Percentiles rank a stretch among this genome's conserved stretches.
Evolutionary conservation across 2,113 vertebrate genomes (phyloP).

Genomic region (Corythoichthys haematopterus): DNA sequence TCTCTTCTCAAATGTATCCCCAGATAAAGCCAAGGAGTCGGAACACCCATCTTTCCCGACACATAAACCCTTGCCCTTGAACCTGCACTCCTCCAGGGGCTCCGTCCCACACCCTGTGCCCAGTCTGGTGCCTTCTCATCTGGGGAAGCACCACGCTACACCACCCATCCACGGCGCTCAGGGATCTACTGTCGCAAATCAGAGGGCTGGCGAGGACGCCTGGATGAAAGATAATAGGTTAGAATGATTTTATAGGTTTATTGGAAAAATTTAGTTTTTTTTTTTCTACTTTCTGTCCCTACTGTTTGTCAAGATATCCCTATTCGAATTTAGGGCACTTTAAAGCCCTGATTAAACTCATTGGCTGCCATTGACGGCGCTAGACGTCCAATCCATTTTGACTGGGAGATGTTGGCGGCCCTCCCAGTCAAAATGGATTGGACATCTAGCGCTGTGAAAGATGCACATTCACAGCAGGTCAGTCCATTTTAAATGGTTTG

Average conservation of each 20-base stretch:
- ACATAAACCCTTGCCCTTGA: conserved; percentile 74
- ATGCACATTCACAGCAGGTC: too few species aligned
- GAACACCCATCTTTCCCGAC: conserved; percentile 73
- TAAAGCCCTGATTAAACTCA: too few species aligned
- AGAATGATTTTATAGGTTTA: neutral
- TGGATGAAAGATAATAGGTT: conserved; percentile 89
- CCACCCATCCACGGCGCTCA: conserved; percentile 69
- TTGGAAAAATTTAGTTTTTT: too few species aligned
- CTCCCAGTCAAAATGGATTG: too few species aligned
- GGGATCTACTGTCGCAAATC: conserved; percentile 80
- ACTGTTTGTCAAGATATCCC: too few species aligned
- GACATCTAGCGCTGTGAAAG: too few species aligned
- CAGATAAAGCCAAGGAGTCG: conserved; percentile 88
- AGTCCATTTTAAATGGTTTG: too few species aligned
- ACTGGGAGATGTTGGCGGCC: too few species aligned
- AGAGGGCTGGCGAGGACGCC: conserved; percentile 86
- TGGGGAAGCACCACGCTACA: conserved; percentile 54
- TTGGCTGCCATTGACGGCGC: too few species aligned
- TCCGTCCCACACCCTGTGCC: conserved; percentile 80
- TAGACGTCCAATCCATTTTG: too few species aligned
- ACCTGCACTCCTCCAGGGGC: conserved; percentile 73
- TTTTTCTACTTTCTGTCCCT: too few species aligned
- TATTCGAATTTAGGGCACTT: too few species aligned
- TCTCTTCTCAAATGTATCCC: neutral
- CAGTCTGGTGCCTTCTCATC: conserved; percentile 82